Base-by-base conservation (phyloP, 2,797 vertebrate genomes). In the Cichlasoma orientale region DNA sequence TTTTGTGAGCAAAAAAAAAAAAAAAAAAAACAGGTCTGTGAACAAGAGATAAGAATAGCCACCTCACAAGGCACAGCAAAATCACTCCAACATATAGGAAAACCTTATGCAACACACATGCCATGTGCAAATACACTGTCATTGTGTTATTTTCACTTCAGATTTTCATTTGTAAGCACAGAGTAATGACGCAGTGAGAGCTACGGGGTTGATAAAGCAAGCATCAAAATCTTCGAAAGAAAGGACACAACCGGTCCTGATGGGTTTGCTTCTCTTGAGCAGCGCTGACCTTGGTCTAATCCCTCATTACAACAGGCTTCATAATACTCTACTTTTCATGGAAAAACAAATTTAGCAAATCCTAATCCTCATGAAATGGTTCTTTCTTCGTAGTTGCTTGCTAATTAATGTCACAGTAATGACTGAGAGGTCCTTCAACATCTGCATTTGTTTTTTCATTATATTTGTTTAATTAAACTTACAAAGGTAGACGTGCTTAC, bases 231-330 rank as follows among this genome's bases (percentile, higher is more conserved):
- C 73, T 72, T 86, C 11, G 47, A 73, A 80, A 76, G 63, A 84
- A 50, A 78, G 80, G 83, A 89, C 86, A 54, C 31, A 59, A 74
- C 79, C 56, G 66, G 74, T 85, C 83, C 76, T 85, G 79, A 79
- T 86, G 86, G 89, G 70, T 75, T 78, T 13, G 75, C 81, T 80
- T 90, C 83, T 83, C 61, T 87, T 83, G 76, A 86, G 89, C 86
- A 86, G 90, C 88, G 77, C 75, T 93, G 94, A 94, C 95, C 94
- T 96, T 95, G 94, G 86, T 85, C 85, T 95, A 94, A 95, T 95
- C 93, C 90, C 83, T 92, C 88, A 90, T 93, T 91, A 91, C 89
- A 91, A 87, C 86, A 80, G 31, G 74, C 87, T 88, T 73, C 57
- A 86, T 85, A 89, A 90, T 87, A 83, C 88, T 72, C 80, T 56